A percentile compares a stretch with the other conserved stretches of the same genome.
These are phyloP conservation scores for Pagrus major DNA, from an alignment of 2,113 vertebrate species.

Conservation along the genomic window DNA sequence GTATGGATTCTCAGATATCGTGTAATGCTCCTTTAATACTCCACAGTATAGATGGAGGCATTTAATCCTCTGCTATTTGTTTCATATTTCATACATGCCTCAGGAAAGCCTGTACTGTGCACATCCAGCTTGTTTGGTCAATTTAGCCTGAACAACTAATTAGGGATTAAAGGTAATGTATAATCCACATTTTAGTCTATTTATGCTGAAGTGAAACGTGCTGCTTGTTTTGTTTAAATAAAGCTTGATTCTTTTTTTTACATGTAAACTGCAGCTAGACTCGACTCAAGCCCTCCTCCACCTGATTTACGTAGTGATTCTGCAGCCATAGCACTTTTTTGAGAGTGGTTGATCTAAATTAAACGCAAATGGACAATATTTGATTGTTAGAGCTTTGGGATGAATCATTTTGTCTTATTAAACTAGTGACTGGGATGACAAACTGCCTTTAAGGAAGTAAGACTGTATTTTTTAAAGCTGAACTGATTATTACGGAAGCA, in stretches of 20 bases:
- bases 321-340: too few species aligned
- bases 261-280: conserved; percentile 2
- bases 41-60: conserved; percentile 26
- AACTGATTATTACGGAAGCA: too few species aligned
- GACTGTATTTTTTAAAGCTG: neutral
- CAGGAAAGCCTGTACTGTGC: conserved; percentile 10
- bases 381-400: neutral
- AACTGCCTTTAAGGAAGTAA: neutral
- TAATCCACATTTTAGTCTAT: conserved; percentile 9
- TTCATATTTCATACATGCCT: conserved; percentile 28
- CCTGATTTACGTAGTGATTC: neutral
- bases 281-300: neutral
- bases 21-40: conserved; percentile 45
- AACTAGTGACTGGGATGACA: neutral
- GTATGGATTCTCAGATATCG: conserved; percentile 43
- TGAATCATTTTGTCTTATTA: neutral
- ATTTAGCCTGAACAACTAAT: conserved; percentile 49
- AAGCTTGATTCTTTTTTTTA: conserved; percentile 17
- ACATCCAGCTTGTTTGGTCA: conserved; percentile 51
- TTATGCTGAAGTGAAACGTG: conserved; percentile 19
- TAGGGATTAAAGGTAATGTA: conserved; percentile 16
- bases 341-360: too few species aligned
- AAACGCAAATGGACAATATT: neutral
- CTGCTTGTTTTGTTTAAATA: conserved; percentile 23
- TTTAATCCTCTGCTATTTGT: conserved; percentile 56